Evolutionary conservation across 2,113 vertebrate genomes (phyloP).

Genomic region (Hemiprocne comata): DNA sequence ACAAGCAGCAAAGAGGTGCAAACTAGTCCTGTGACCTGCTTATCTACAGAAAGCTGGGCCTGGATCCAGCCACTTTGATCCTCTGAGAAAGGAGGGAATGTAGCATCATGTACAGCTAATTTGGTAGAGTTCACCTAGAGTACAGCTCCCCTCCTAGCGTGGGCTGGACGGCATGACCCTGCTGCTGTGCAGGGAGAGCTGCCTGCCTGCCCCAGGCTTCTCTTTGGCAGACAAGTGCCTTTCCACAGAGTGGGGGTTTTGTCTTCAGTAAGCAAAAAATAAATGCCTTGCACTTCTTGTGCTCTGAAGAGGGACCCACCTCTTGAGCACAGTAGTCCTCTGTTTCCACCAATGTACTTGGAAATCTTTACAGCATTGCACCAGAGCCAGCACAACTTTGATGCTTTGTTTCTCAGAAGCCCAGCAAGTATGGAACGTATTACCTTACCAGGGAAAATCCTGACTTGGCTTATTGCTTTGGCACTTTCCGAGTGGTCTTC

Average conservation of each 20-base stretch:
- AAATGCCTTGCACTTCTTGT: neutral
- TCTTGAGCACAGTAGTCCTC: slow-evolving; percentile 30
- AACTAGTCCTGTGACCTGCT: slow-evolving; percentile 77
- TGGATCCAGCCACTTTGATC: slow-evolving; percentile 76
- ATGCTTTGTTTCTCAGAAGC: slow-evolving; percentile 37
- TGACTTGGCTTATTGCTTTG: slow-evolving; percentile 46
- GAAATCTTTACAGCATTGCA: slow-evolving; percentile 59
- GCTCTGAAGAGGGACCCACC: neutral
- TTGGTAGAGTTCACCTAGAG: slow-evolving; percentile 76
- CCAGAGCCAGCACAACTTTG: neutral
- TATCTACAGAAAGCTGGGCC: slow-evolving; percentile 76
- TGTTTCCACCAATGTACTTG: slow-evolving; percentile 35
- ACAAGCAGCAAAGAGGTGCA: slow-evolving; percentile 67
- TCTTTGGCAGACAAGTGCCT: neutral
- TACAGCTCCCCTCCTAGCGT: slow-evolving; percentile 39
- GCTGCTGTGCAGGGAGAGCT: neutral
- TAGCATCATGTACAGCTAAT: slow-evolving; percentile 74
- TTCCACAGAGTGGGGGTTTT: neutral
- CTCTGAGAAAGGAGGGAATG: slow-evolving; percentile 65
- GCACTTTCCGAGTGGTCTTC: slow-evolving; percentile 52
- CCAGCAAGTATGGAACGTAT: slow-evolving; percentile 68
- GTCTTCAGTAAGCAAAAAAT: neutral
- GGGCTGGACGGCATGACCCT: slow-evolving; percentile 6
- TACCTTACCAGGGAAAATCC: slow-evolving; percentile 60
- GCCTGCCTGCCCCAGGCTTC: neutral